Evolutionary conservation across 1,140 invertebrate species (phyloP).

Genomic region (Neomicropteryx cornuta): DNA sequence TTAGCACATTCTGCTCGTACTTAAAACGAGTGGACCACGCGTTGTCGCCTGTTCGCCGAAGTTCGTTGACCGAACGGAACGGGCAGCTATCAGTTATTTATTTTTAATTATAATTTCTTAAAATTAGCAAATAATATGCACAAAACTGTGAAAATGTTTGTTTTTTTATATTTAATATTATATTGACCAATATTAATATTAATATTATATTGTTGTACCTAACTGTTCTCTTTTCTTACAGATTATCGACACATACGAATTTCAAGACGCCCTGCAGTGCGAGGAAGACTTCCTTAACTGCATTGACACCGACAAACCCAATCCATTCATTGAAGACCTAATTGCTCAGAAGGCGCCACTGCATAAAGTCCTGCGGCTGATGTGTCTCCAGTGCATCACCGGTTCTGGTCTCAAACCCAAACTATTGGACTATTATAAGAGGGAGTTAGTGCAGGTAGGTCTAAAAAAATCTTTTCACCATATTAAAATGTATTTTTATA

Average conservation of each 20-base stretch:
- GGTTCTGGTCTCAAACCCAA: constrained; percentile 87
- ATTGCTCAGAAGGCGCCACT: constrained; percentile 76
- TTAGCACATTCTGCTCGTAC: too few species aligned
- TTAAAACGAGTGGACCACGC: too few species aligned
- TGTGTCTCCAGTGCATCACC: constrained; percentile 80
- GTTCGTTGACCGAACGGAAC: too few species aligned
- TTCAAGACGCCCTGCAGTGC: constrained; percentile 42
- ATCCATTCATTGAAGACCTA: constrained; percentile 81
- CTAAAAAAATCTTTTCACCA: constrained; percentile 5
- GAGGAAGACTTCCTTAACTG: constrained; percentile 92
- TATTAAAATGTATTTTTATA: neutral
- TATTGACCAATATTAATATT: too few species aligned
- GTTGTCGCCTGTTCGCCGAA: too few species aligned
- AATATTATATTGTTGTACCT: too few species aligned
- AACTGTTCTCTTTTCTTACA: too few species aligned
- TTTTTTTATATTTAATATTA: too few species aligned
- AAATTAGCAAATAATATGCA: too few species aligned
- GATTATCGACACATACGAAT: constrained; percentile 37
- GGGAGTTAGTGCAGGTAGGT: constrained; percentile 76
- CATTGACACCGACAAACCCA: constrained; percentile 80
- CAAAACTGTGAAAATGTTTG: too few species aligned
- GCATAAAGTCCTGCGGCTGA: constrained; percentile 72
- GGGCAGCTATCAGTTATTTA: too few species aligned
- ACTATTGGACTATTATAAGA: constrained; percentile 83
- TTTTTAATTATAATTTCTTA: too few species aligned